These are phyloP conservation scores for Tetramorium bicarinatum DNA, from an alignment of 2,888 invertebrate genomes.

Conservation along the genomic window DNA sequence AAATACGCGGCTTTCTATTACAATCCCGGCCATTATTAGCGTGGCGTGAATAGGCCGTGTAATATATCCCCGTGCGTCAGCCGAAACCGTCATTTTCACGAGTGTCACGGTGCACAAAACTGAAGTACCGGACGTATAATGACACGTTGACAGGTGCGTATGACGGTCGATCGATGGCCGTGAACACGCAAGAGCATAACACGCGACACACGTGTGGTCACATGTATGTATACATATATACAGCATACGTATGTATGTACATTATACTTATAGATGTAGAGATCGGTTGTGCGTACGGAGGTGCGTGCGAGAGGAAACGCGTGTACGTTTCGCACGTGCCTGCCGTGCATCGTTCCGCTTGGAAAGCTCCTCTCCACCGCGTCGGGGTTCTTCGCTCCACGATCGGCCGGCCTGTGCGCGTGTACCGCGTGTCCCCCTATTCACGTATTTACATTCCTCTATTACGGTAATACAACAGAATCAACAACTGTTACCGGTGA, in stretches of 20 bases:
- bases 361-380: constrained; percentile 57
- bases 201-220: constrained; percentile 36
- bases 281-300: constrained; percentile 43
- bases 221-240: not conserved
- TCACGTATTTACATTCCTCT: constrained; percentile 49
- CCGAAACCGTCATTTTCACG: constrained; percentile 58
- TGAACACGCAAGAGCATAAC: constrained; percentile 24
- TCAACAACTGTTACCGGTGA: constrained; percentile 42
- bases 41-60: constrained; percentile 51
- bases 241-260: not conserved
- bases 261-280: not conserved
- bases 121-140: constrained; percentile 68
- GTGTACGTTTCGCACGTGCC: constrained; percentile 75
- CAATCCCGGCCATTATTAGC: constrained; percentile 36
- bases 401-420: constrained; percentile 51
- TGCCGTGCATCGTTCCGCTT: constrained; percentile 70
- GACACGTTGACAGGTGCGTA: constrained; percentile 73
- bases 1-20: constrained; percentile 38
- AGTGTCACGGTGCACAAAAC: constrained; percentile 57
- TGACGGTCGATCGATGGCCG: constrained; percentile 57
- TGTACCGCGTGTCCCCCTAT: constrained; percentile 40
- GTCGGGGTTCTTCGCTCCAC: constrained; percentile 53
- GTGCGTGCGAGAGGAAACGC: constrained; percentile 74
- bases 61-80: constrained; percentile 46
- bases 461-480: constrained; percentile 51